Evolutionary conservation across 2,113 vertebrate genomes (phyloP), one percentile per base, ranked within the genome.

Genomic region (Rhinopomastus cyanomelas): DNA sequence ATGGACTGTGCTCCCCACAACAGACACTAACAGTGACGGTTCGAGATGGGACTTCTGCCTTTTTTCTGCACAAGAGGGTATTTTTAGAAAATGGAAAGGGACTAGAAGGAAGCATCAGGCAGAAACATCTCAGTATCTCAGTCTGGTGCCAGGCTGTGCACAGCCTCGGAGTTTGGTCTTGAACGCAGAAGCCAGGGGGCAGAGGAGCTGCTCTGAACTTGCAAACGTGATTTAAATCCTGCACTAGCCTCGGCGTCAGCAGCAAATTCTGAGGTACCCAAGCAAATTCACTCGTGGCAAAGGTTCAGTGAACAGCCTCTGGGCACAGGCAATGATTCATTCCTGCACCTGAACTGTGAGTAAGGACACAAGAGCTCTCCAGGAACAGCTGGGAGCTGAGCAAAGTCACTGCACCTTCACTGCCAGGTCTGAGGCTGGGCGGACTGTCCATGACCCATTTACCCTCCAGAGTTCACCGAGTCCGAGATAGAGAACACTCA

Each of bases 281-380:
- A 86, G 44, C 8, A 88, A 92, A 93, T 85, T 92, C 56, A 76
- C 8, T 81, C 51, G 39, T 89, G 81, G 84, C 69, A 83, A 84
- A 83, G 30, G 80, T 78, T 84, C 82, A 79, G 26, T 34, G 36
- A 93, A 77, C 8, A 39, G 81, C 86, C 84, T 88, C 1, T 0
- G 37, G 93, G 52, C 67, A 44, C 37, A 23, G 29, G 16, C 29
- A 36, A 5, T 88, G 62, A 76, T 81, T 90, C 80, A 72, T 81
- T 82, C 23, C 32, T 87, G 49, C 55, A 64, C 61, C 59, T 85
- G 87, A 89, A 67, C 59, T 68, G 36, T 62, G 59, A 61, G 34
- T 78, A 64, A 87, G 78, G 84, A 65, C 78, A 76, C 37, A 61
- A 87, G 87, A 89, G 42, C 30, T 66, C 2, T 84, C 83, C 32